These are phyloP conservation scores for Parazoanthus swiftii DNA, from an alignment of 92 coral and sea anemone species.

Conservation along the genomic window DNA sequence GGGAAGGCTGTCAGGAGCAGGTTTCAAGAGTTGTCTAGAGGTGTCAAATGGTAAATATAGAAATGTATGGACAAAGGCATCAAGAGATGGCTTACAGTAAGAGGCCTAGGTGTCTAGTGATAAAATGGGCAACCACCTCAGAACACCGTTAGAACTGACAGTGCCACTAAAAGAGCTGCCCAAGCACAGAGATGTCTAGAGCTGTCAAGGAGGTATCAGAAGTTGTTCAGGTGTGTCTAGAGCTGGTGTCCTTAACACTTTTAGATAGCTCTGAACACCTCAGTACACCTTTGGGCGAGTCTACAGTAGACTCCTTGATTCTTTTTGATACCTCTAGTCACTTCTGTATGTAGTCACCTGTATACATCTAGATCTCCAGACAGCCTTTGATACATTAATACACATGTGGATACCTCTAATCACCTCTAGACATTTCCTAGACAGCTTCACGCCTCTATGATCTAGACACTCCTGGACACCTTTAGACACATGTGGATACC, in stretches of 20 bases:
- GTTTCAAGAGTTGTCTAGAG: neutral
- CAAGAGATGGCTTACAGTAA: neutral
- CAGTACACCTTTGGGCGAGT: no score
- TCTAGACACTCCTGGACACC: neutral
- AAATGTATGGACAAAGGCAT: no score
- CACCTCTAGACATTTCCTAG: no score
- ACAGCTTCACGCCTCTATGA: no score
- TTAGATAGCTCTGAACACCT: no score
- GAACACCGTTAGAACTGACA: neutral
- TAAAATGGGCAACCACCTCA: neutral
- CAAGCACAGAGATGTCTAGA: neutral
- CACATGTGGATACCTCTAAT: no score
- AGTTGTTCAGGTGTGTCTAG: no score
- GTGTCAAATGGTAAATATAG: neutral
- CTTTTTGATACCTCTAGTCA: no score
- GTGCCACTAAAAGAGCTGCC: neutral
- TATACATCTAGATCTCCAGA: neutral
- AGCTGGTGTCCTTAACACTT: no score
- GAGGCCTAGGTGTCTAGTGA: neutral
- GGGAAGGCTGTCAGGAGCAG: no score
- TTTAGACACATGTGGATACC: no score
- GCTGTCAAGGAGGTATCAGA: neutral
- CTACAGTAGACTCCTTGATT: neutral
- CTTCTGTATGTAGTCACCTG: no score
- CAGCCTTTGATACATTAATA: neutral